Base-by-base conservation (phyloP, 2,888 invertebrate genomes). In the Trichopria drosophilae region DNA sequence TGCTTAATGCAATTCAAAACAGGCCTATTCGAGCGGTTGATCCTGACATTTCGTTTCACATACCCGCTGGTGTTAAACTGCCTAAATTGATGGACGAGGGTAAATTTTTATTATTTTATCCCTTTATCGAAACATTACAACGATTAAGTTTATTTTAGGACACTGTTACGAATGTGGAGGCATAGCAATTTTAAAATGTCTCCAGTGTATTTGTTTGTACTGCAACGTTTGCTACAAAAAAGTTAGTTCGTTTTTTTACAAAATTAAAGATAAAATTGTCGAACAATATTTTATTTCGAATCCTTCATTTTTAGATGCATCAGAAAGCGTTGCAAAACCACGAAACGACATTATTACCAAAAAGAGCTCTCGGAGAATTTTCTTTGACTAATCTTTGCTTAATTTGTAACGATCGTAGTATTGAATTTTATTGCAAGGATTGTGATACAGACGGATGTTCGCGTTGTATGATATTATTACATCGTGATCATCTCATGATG, bases 381-480 rank as follows among this genome's bases (percentile, higher is more conserved):
- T 3, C 9, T 28, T 22, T 66, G 3, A 49, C 23, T 10, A 62
- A 53, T 31, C 58, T 23, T 20, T 78, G 78, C 43, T 36, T 56
- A 0, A 58, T 59, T 23, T 78, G 78, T 60, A 32, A 54, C 9
- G 20, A 1, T 0, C 61, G 60, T 4, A 45, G 44, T 2, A 19
- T 72, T 16, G 77, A 76, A 13, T 76, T 77, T 59, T 70, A 66
- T 49, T 81, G 81, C 53, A 63, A 60, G 3, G 61, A 67, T 9
- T 80, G 81, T 58, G 51, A 71, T n/a, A 37, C 54, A 18, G 55
- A 64, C 2, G 59, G 66, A 1, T 81, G 80, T 50, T 71, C 76
- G n/a, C 72, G 76, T 37, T 80, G 80, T 53, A 65, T 73, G 43
- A 26, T 79, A 5, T 55, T 63, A 1, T 55, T 53, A 1, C 80